These are phyloP conservation scores for Tanaodytes sp. DNA, from an alignment of 2,888 invertebrate genomes.

Conservation along the genomic window DNA sequence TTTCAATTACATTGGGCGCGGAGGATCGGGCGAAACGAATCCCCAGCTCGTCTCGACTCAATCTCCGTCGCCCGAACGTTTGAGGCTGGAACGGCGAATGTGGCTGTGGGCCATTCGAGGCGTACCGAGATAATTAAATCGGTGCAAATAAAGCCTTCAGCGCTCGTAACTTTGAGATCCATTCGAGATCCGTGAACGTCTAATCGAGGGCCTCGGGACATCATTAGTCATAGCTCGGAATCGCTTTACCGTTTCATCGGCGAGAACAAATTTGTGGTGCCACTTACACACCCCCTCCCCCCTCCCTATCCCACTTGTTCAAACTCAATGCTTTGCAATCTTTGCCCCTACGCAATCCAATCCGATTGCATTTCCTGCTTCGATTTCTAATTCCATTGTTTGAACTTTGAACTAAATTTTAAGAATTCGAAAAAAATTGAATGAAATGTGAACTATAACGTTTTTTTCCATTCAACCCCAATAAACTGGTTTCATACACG, in stretches of 20 bases:
- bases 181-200: conserved; percentile 57
- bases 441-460: no score
- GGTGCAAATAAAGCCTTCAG: conserved; percentile 67
- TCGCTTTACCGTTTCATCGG: conserved; percentile 45
- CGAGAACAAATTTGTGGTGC: conserved; percentile 43
- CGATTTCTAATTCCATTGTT: conserved; percentile 3
- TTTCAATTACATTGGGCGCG: conserved; percentile 8
- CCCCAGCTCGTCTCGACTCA: conserved; percentile 10
- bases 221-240: conserved; percentile 66
- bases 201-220: conserved; percentile 65
- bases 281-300: conserved; percentile 50
- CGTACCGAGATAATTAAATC: conserved; percentile 69
- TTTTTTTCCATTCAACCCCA: no score
- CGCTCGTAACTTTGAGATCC: conserved; percentile 58
- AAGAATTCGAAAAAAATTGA: no score
- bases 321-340: conserved; percentile 22
- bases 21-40: conserved; percentile 32
- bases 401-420: no score
- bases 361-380: conserved; percentile 17
- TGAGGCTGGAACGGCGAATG: conserved; percentile 25
- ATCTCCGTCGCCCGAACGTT: conserved; percentile 28
- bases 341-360: no score
- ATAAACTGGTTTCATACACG: no score
- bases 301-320: conserved; percentile 54
- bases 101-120: conserved; percentile 45